Evolutionary conservation across 2,113 vertebrate genomes (phyloP).

Genomic region (Galemys pyrenaicus): DNA sequence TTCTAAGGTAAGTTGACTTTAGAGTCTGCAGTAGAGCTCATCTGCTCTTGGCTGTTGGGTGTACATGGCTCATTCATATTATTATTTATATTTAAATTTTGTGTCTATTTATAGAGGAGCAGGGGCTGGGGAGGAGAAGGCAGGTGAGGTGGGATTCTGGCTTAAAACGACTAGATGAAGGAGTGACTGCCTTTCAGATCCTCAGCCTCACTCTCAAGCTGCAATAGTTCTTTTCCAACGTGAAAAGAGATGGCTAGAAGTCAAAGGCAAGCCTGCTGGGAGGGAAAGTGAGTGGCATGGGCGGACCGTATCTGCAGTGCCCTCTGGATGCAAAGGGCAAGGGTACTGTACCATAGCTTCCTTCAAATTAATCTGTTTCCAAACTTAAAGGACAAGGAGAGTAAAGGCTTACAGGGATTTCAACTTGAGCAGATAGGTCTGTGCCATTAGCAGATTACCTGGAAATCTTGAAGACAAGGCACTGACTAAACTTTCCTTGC

Average conservation of each 20-base stretch:
- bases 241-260: not conserved
- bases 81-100: not conserved
- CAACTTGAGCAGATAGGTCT: not conserved
- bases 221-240: conserved; percentile 12
- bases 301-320: not conserved
- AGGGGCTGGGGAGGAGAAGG: not conserved
- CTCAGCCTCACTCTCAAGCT: not conserved
- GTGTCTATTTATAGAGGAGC: not conserved
- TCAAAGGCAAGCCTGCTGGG: not conserved
- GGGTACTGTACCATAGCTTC: not conserved
- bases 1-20: conserved; percentile 27
- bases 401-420: not conserved
- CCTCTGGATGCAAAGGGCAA: not conserved
- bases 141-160: not conserved
- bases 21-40: not conserved
- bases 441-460: not conserved
- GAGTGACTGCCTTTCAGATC: not conserved
- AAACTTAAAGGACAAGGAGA: not conserved
- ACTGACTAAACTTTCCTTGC: not conserved
- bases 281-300: not conserved
- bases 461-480: not conserved
- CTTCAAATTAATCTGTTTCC: conserved; percentile 6
- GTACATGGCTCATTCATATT: not conserved
- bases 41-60: conserved; percentile 7
- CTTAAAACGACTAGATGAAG: not conserved